Conservation (phyloP, 2,113 vertebrate genomes). For the Leucosticte australis region DNA sequence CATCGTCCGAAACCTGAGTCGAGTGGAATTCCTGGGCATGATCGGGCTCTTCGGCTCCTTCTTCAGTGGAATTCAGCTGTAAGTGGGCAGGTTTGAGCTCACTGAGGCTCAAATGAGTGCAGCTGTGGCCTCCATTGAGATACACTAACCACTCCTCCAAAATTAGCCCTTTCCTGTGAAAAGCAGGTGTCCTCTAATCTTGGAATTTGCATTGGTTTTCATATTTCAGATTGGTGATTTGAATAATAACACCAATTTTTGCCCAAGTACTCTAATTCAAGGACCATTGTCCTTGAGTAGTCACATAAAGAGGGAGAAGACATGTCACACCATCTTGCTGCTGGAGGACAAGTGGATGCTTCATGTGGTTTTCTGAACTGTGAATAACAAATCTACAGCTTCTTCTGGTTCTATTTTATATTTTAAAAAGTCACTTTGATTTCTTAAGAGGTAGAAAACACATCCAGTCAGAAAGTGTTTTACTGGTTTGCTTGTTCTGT, state of each 20-base stretch:
- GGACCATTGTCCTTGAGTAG: neutral
- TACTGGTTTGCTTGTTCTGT: neutral
- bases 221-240: neutral
- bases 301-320: neutral
- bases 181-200: neutral
- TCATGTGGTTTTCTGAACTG: neutral
- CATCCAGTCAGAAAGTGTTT: neutral
- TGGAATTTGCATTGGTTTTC: neutral
- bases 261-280: neutral
- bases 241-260: neutral
- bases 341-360: neutral
- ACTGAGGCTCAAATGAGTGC: neutral
- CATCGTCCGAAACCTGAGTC: slow-evolving; percentile 90
- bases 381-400: neutral
- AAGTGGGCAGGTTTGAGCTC: slow-evolving; percentile 68
- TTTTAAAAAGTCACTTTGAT: neutral
- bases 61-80: slow-evolving; percentile 97
- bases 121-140: neutral
- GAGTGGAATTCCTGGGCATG: slow-evolving; percentile 95
- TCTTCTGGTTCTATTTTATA: neutral
- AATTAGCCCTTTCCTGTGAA: neutral
- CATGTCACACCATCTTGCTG: neutral
- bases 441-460: neutral
- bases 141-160: neutral
- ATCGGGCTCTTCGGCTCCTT: slow-evolving; percentile 96